A percentile compares a stretch with the other conserved stretches of the same genome.
These are phyloP conservation scores for Synergus gifuensis DNA, from an alignment of 2,888 invertebrate species.

Conservation along the genomic window DNA sequence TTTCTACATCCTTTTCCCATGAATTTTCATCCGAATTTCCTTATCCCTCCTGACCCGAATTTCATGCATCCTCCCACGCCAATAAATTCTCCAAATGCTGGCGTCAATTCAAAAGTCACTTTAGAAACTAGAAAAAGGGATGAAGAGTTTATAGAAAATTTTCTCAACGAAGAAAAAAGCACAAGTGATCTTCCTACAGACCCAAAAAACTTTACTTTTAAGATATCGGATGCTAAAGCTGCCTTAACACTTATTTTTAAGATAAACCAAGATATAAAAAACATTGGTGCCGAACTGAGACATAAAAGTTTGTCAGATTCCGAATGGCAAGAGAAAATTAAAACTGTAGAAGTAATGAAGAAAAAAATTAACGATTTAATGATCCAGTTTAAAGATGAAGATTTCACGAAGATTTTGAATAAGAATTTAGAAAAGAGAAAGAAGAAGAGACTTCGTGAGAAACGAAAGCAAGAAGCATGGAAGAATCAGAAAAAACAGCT, in stretches of 20 bases:
- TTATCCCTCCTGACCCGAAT: constrained; percentile 34
- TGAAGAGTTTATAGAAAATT: constrained; percentile 58
- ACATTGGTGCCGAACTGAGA: constrained; percentile 77
- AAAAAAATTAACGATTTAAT: constrained; percentile 78
- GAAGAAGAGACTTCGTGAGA: constrained; percentile 79
- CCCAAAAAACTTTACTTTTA: constrained; percentile 54
- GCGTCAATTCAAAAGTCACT: constrained; percentile 43
- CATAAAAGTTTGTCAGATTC: constrained; percentile 78
- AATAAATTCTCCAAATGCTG: constrained; percentile 42
- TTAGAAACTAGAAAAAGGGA: constrained; percentile 60
- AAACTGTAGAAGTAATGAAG: constrained; percentile 79
- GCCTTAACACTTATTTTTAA: constrained; percentile 68
- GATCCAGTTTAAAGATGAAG: constrained; percentile 76
- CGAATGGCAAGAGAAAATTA: constrained; percentile 80
- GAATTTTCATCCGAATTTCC: constrained; percentile 43
- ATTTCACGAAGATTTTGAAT: constrained; percentile 56
- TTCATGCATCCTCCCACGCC: not conserved
- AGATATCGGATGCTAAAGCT: constrained; percentile 74
- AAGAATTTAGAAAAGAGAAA: constrained; percentile 67
- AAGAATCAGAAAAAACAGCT: constrained; percentile 74
- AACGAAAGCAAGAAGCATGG: constrained; percentile 79
- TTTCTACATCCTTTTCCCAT: constrained; percentile 9
- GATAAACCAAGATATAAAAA: constrained; percentile 74
- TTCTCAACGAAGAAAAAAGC: constrained; percentile 43
- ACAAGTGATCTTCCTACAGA: not conserved